phyloP scores from a whole-genome alignment of 2,113 vertebrate genomes.

The Puffinus mauretanicus region DNA sequence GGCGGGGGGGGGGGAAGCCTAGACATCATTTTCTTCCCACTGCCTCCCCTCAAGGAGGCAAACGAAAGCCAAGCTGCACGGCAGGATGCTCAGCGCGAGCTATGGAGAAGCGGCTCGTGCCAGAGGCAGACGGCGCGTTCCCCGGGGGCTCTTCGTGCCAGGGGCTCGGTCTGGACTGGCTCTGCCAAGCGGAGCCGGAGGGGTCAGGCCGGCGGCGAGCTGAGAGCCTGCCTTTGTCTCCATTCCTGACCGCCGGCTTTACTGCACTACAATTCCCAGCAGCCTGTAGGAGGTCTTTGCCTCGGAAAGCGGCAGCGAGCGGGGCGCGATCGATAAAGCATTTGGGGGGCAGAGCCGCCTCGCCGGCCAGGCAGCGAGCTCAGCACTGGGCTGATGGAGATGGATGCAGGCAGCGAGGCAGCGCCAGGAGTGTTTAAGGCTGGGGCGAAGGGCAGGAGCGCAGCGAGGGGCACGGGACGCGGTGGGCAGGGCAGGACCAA shows the following conservation, averaged over 20 bases:
- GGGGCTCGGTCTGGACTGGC: too few species aligned
- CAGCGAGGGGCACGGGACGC: background rate
- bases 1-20: background rate
- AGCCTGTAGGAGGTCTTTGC: background rate
- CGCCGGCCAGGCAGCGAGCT: rapidly evolving
- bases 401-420: background rate
- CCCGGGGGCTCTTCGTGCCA: rapidly evolving
- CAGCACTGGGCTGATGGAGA: rapidly evolving
- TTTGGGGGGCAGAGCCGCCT: background rate
- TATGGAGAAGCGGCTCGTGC: background rate
- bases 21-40: background rate
- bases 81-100: background rate
- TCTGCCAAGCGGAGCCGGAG: background rate
- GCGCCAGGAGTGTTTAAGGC: background rate
- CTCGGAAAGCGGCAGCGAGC: background rate
- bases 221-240: background rate
- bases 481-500: background rate
- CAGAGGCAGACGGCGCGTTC: rapidly evolving
- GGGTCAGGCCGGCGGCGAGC: background rate
- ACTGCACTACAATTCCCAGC: constrained; percentile 21
- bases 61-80: background rate
- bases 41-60: background rate
- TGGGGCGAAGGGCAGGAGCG: background rate
- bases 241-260: background rate
- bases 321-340: rapidly evolving